Percentiles rank a stretch among this genome's conserved stretches.
Conservation (phyloP, 2,888 invertebrate genomes). For the Lasioglossum morio region DNA sequence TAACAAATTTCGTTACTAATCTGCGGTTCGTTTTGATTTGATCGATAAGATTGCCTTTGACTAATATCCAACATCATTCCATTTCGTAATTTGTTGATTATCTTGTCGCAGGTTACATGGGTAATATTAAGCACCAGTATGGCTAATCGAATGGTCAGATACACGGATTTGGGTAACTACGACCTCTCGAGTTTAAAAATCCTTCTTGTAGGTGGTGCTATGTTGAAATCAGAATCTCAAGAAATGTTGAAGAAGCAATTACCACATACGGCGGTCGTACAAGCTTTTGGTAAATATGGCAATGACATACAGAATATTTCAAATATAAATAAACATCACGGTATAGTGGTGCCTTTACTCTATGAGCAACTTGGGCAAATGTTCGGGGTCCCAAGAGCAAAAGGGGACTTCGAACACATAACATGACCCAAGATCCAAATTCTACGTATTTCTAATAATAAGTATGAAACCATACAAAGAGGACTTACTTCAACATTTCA, state of each 20-base stretch:
- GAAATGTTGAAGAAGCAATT: slow-evolving; percentile 45
- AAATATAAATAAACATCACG: neutral
- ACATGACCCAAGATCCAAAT: too few relatives aligned
- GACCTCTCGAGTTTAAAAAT: slow-evolving; percentile 62
- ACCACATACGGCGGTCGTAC: slow-evolving; percentile 49
- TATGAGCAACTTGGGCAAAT: too few relatives aligned
- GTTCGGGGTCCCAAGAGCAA: too few relatives aligned
- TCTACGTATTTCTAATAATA: too few relatives aligned
- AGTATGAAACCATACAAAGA: too few relatives aligned
- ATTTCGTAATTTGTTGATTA: neutral
- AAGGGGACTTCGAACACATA: too few relatives aligned
- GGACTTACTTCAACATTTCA: too few relatives aligned
- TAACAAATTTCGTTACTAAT: neutral
- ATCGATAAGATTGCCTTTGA: neutral
- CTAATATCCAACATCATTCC: neutral
- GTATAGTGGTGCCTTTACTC: too few relatives aligned
- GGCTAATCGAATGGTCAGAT: slow-evolving; percentile 64
- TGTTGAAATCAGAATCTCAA: slow-evolving; percentile 57
- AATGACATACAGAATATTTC: neutral
- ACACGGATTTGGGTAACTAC: slow-evolving; percentile 52
- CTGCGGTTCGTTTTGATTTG: neutral
- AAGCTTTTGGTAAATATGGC: slow-evolving; percentile 68
- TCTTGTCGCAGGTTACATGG: slow-evolving; percentile 65
- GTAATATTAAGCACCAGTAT: slow-evolving; percentile 67
- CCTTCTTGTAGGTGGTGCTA: slow-evolving; percentile 63